A percentile compares a stretch with the other conserved stretches of the same genome.
phyloP scores from a whole-genome alignment of 2,888 invertebrate species.

The Acronicta alni region DNA sequence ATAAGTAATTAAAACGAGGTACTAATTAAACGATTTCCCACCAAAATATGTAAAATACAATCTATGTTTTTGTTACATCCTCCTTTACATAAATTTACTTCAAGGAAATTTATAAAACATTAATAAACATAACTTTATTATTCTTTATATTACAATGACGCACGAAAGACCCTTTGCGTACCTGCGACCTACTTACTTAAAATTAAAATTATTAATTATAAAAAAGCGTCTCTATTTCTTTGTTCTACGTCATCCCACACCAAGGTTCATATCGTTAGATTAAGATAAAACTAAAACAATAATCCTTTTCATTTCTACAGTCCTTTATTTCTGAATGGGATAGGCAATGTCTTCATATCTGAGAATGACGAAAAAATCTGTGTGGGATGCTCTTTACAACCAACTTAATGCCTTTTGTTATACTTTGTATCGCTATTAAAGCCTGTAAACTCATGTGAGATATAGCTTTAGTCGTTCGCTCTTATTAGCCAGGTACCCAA shows the following conservation, averaged over 20 bases:
- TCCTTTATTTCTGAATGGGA: slow-evolving; percentile 84
- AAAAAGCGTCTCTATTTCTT: slow-evolving; percentile 55
- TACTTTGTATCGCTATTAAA: slow-evolving; percentile 67
- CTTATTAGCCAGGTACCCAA: slow-evolving; percentile 69
- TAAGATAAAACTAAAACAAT: slow-evolving; percentile 89
- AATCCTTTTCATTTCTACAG: slow-evolving; percentile 85
- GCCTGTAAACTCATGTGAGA: slow-evolving; percentile 64
- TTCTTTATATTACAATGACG: too few relatives aligned
- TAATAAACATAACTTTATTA: too few relatives aligned
- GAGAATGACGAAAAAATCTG: slow-evolving; percentile 68
- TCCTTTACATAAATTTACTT: too few relatives aligned
- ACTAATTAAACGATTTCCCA: too few relatives aligned
- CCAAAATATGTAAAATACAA: too few relatives aligned
- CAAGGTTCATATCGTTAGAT: slow-evolving; percentile 83
- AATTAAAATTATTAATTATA: neutral
- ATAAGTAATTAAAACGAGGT: too few relatives aligned
- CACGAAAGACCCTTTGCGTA: too few relatives aligned
- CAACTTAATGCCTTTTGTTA: slow-evolving; percentile 70
- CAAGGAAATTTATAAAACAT: too few relatives aligned
- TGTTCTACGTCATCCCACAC: slow-evolving; percentile 67
- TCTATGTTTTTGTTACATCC: too few relatives aligned
- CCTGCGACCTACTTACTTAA: neutral
- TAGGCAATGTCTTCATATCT: slow-evolving; percentile 78
- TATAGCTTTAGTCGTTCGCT: slow-evolving; percentile 54
- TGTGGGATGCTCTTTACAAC: slow-evolving; percentile 77